A percentile compares a stretch with the other conserved stretches of the same genome.
Conservation (phyloP, 2,113 vertebrate genomes). For the Nyctibius bracteatus region DNA sequence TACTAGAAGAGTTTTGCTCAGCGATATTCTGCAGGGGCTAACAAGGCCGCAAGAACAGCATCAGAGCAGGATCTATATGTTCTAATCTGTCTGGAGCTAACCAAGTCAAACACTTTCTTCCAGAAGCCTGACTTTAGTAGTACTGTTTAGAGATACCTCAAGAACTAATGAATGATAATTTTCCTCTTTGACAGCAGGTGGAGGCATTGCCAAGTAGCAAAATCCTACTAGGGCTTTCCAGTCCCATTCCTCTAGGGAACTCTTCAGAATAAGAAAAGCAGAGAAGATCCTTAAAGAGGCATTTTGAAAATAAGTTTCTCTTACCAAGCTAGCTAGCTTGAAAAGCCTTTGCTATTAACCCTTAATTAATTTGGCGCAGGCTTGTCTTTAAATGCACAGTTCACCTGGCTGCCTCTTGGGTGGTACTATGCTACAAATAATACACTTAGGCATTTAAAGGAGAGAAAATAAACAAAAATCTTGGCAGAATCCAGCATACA, state of each 20-base stretch:
- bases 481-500: neutral
- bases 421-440: neutral
- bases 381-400: neutral
- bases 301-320: neutral
- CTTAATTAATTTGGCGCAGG: neutral
- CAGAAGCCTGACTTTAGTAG: neutral
- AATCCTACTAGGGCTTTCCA: neutral
- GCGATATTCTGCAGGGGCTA: neutral
- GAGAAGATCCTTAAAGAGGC: neutral
- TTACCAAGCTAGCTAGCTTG: neutral
- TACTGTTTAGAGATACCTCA: neutral
- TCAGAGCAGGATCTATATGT: neutral
- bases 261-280: neutral
- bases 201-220: neutral
- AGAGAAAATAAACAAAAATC: neutral
- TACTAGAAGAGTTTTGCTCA: neutral
- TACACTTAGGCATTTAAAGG: neutral
- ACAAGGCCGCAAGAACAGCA: neutral
- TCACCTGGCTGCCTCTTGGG: neutral
- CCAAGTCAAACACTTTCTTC: neutral
- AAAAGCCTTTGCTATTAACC: neutral
- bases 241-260: neutral
- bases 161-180: neutral
- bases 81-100: neutral
- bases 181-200: constrained; percentile 47